Evolutionary conservation across 2,113 vertebrate genomes (phyloP).

Genomic region (Heliornis fulica): DNA sequence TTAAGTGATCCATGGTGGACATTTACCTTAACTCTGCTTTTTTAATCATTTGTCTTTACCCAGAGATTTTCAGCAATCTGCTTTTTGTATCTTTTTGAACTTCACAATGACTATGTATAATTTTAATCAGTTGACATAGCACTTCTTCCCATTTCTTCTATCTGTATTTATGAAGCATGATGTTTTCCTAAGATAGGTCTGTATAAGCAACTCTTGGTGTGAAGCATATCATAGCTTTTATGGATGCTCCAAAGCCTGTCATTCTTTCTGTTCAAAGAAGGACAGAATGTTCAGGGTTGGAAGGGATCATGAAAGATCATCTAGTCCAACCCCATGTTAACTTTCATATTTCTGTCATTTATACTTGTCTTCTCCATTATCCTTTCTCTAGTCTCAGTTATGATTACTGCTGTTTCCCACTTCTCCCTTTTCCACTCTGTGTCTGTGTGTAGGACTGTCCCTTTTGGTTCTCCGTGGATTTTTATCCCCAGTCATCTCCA

Average conservation of each 20-base stretch:
- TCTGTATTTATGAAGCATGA: background rate
- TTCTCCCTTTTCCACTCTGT: background rate
- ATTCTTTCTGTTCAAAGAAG: background rate
- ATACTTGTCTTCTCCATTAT: background rate
- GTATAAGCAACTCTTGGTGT: background rate
- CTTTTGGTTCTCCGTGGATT: background rate
- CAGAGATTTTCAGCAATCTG: background rate
- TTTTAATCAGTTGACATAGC: background rate
- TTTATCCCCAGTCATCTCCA: background rate
- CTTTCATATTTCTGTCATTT: background rate
- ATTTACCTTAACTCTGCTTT: background rate
- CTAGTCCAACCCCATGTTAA: no score
- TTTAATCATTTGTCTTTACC: background rate
- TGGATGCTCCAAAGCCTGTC: background rate
- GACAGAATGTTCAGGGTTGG: no score
- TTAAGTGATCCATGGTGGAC: background rate
- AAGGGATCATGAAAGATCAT: no score
- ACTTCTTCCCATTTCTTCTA: background rate
- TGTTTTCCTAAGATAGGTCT: background rate
- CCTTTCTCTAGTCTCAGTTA: background rate
- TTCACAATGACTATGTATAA: background rate
- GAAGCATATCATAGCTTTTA: background rate
- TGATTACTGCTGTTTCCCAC: background rate
- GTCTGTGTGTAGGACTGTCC: background rate
- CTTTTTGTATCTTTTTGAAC: background rate